Base-by-base conservation (phyloP, 2,888 invertebrate species). In the Machimus atricapillus region DNA sequence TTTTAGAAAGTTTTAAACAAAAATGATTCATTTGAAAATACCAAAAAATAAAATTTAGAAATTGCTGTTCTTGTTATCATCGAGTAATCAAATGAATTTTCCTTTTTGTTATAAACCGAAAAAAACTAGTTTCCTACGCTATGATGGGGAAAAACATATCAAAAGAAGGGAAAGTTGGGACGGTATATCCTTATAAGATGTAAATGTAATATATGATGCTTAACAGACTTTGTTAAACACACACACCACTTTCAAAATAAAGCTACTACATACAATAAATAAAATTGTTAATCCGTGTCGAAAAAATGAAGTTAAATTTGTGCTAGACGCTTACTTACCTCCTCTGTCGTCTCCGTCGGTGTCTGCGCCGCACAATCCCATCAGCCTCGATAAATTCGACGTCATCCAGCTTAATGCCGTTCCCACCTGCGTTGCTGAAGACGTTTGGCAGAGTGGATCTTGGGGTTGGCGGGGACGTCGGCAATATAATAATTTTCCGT, bases 401-500 rank as follows among this genome's bases (percentile, higher is more conserved):
- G 88, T 93, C 91, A 76, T 93, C 93, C 88, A 92, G 89, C 88
- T 91, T 90, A 89, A 91, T 91, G 86, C 93, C 93, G 89, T 93
- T 93, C 40, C 93, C 93, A 1, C 93, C 93, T 46, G 92, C 90
- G 90, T 93, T 93, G 87, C 93, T 93, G 86, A 91, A 93, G 2
- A 92, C 92, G 90, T 92, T 93, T 40, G 93, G 90, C 87, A 92
- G 89, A 2, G 93, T 93, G 23, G 93, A 91, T 87, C 93, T 90
- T 9, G 90, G 91, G 31, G 91, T 90, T 6, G 93, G 92, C 88
- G 91, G 86, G 43, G 92, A 90, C 56, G 93, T 93, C 43, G 92
- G 92, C 89, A 92, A 89, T 88, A 92, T 91, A 46, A 91, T 89
- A 43, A 91, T 89, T 85, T 92, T 91, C n/a, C 91, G 90, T 85